Percentiles rank a stretch among this genome's conserved stretches.
Evolutionary conservation across 2,797 vertebrate species (phyloP).

Genomic region (Pelobates cultripes): DNA sequence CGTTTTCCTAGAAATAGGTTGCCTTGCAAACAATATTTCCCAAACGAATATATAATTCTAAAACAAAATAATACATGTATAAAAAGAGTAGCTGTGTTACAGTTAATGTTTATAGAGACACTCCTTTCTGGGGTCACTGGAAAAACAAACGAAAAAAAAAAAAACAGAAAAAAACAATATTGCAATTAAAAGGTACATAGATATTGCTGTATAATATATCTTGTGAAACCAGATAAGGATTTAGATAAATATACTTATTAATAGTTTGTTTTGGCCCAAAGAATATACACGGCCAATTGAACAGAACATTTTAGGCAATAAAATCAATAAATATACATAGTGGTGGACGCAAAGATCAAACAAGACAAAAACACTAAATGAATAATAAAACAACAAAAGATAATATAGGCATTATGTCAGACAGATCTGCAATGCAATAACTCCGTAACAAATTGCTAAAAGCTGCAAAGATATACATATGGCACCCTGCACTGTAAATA

Average conservation of each 20-base stretch:
- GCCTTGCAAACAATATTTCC: too few relatives aligned
- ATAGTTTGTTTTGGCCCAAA: conserved; percentile 26
- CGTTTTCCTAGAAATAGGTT: too few relatives aligned
- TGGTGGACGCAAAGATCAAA: not conserved
- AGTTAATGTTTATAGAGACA: conserved; percentile 35
- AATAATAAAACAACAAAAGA: conserved; percentile 6
- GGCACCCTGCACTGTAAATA: conserved; percentile 58
- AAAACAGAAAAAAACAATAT: not conserved
- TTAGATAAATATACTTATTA: conserved; percentile 5
- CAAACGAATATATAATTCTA: conserved; percentile 4
- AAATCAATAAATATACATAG: conserved; percentile 44
- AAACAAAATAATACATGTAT: conserved; percentile 48
- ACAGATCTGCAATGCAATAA: conserved; percentile 52
- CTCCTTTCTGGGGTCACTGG: conserved; percentile 16
- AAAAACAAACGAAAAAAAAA: not conserved
- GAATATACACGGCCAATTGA: conserved; percentile 12
- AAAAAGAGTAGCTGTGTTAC: conserved; percentile 39
- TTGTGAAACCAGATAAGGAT: conserved; percentile 8
- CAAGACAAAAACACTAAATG: not conserved
- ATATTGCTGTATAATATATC: conserved; percentile 33
- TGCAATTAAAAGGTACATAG: conserved; percentile 16
- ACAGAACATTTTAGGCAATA: conserved; percentile 10
- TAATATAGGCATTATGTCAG: not conserved
- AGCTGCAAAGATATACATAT: conserved; percentile 55
- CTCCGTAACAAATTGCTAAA: conserved; percentile 24